Evolutionary conservation across 2,113 vertebrate species (phyloP).

Genomic region (Petaurus breviceps): DNA sequence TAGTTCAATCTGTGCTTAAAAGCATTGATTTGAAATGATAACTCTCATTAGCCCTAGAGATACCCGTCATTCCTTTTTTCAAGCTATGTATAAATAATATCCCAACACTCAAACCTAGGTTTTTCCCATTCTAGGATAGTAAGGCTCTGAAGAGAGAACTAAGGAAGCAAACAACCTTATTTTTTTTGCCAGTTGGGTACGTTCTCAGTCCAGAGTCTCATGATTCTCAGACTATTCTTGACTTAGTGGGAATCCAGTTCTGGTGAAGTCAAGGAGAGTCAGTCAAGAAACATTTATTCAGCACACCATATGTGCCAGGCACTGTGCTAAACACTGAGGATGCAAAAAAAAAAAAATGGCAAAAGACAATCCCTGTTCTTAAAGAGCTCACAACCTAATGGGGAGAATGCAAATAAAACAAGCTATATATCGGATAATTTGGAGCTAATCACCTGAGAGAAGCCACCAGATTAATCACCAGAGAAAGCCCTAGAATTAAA

Average conservation of each 20-base stretch:
- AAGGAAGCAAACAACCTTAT: neutral
- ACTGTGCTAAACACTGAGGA: neutral
- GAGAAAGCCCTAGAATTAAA: neutral
- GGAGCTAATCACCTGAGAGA: neutral
- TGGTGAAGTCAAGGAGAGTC: neutral
- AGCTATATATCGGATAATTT: neutral
- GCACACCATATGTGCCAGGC: neutral
- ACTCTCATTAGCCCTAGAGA: neutral
- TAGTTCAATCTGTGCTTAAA: neutral
- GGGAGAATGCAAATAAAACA: neutral
- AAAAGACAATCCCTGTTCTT: neutral
- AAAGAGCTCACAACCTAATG: neutral
- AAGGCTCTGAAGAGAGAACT: neutral
- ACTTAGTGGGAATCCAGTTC: neutral
- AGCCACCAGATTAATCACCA: neutral
- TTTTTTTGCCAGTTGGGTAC: neutral
- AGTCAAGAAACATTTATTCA: neutral
- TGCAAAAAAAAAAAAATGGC: neutral
- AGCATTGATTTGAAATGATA: conserved; percentile 6
- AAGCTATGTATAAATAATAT: neutral
- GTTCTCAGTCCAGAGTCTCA: conserved; percentile 15
- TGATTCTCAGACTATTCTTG: neutral
- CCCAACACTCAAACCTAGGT: neutral
- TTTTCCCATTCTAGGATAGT: neutral
- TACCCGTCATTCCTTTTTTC: neutral